Evolutionary conservation across 2,797 vertebrate genomes (phyloP).

Genomic region (Peromyscus eremicus): DNA sequence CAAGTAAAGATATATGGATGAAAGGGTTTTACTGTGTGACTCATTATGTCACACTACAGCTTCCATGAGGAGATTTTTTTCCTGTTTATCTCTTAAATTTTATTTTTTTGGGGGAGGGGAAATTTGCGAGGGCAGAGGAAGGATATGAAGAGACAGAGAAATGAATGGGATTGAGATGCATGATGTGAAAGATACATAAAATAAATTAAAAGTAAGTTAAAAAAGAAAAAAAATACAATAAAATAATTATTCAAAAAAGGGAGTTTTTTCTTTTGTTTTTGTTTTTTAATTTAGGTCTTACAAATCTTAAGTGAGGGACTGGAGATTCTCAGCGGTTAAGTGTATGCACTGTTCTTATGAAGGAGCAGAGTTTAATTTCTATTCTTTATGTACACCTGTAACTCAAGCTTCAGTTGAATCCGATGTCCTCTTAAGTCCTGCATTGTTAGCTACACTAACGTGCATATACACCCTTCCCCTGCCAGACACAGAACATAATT

Average conservation of each 20-base stretch:
- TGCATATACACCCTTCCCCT: too few relatives aligned
- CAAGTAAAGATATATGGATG: neutral
- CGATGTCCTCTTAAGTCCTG: fast-evolving
- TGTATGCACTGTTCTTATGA: neutral
- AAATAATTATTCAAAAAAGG: neutral
- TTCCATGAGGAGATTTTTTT: neutral
- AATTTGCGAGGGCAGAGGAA: neutral
- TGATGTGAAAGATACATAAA: neutral
- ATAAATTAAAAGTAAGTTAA: neutral
- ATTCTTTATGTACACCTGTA: neutral
- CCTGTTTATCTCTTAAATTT: neutral
- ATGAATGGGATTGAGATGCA: neutral
- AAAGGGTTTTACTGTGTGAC: fast-evolving
- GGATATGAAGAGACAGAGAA: neutral
- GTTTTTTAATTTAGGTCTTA: neutral
- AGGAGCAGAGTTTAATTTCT: neutral
- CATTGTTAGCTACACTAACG: neutral
- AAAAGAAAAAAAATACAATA: neutral
- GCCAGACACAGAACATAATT: neutral
- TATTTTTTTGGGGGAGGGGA: neutral
- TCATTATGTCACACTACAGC: neutral
- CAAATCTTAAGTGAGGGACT: neutral
- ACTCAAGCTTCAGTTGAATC: neutral
- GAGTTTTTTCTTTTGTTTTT: neutral
- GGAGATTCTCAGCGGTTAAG: too few relatives aligned